Percentiles rank a stretch among this genome's conserved stretches.
These are phyloP conservation scores for Gobio occitaniae DNA, from an alignment of 2,797 vertebrate genomes.

Conservation along the genomic window DNA sequence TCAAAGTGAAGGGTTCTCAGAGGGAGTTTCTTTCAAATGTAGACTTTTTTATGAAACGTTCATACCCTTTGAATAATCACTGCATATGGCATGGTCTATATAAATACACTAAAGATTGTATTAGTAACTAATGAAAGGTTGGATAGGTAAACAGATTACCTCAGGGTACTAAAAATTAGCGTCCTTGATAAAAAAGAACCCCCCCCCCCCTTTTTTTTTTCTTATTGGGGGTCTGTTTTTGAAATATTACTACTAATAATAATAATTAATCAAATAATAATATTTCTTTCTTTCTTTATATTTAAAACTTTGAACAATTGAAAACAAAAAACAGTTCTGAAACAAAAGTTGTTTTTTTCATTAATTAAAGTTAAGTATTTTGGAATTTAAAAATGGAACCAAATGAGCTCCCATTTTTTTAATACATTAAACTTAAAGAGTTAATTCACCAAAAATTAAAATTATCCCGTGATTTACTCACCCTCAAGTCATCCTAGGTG, in stretches of 20 bases:
- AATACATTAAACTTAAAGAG: not conserved
- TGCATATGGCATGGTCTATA: not conserved
- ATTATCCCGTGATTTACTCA: too few species aligned
- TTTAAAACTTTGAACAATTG: not conserved
- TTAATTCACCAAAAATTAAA: too few species aligned
- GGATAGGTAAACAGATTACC: not conserved
- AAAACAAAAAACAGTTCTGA: not conserved
- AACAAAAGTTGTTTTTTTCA: too few species aligned
- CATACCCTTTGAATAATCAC: not conserved
- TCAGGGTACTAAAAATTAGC: not conserved
- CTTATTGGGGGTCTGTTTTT: too few species aligned
- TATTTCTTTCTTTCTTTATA: not conserved
- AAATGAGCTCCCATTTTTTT: not conserved
- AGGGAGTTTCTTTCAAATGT: not conserved
- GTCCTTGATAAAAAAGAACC: too few species aligned
- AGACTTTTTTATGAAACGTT: not conserved
- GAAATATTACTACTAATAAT: too few species aligned
- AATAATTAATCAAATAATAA: too few species aligned
- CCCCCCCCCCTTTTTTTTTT: too few species aligned
- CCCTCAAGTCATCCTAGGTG: too few species aligned
- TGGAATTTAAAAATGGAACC: not conserved
- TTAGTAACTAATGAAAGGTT: not conserved
- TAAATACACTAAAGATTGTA: not conserved
- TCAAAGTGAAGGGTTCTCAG: not conserved
- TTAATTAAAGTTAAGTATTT: too few species aligned